phyloP scores from a whole-genome alignment of 2,888 invertebrate species.

The Xestia xanthographa region DNA sequence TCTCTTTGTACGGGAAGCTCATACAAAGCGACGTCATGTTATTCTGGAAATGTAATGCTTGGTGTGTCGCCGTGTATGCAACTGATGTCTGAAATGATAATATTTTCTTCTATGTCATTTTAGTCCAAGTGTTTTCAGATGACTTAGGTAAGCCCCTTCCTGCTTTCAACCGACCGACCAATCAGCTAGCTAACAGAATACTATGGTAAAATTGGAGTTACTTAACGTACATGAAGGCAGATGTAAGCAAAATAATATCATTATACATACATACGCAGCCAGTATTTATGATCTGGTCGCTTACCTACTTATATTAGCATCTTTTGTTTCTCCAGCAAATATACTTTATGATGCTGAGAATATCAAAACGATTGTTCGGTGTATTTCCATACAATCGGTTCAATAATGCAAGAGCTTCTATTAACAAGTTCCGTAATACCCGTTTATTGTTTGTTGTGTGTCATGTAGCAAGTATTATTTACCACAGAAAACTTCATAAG shows the following conservation, averaged over 20 bases:
- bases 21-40: too few species aligned
- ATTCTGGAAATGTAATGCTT: too few species aligned
- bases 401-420: constrained; percentile 70
- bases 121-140: neutral
- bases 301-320: constrained; percentile 61
- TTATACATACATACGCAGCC: constrained; percentile 48
- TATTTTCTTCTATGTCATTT: neutral
- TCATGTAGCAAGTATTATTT: constrained; percentile 49
- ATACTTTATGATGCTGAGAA: constrained; percentile 64
- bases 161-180: neutral
- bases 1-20: too few species aligned
- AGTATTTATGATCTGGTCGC: constrained; percentile 57
- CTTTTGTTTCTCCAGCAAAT: constrained; percentile 63
- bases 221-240: constrained; percentile 16
- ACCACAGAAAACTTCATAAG: constrained; percentile 45
- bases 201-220: constrained; percentile 29
- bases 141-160: neutral
- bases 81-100: neutral
- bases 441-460: constrained; percentile 61
- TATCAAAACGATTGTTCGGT: constrained; percentile 65
- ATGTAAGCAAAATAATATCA: constrained; percentile 51
- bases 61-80: too few species aligned
- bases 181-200: neutral
- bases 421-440: constrained; percentile 65
- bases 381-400: constrained; percentile 70